A percentile compares a stretch with the other conserved stretches of the same genome.
phyloP scores from a whole-genome alignment of 1,140 invertebrate genomes.

The Halictus rubicundus region DNA sequence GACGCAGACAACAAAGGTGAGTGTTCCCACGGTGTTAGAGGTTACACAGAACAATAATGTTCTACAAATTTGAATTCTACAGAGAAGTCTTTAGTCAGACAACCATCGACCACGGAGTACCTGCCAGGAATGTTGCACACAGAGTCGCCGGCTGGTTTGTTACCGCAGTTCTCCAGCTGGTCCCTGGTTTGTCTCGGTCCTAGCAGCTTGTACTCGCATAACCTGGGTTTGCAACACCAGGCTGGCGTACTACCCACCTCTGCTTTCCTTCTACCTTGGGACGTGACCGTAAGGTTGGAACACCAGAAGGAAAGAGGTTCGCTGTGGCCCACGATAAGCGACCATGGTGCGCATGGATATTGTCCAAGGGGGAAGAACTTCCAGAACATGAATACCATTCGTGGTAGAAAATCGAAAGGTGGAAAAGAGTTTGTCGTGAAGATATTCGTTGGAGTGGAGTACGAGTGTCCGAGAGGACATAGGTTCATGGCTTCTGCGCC shows the following conservation, averaged over 20 bases:
- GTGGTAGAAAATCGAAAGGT: constrained; percentile 78
- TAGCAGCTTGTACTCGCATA: constrained; percentile 95
- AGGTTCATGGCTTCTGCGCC: constrained; percentile 96
- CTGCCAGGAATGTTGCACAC: constrained; percentile 94
- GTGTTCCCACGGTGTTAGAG: not conserved
- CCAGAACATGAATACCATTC: constrained; percentile 73
- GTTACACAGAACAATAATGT: not conserved
- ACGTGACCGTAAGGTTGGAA: constrained; percentile 88
- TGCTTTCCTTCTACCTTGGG: constrained; percentile 97
- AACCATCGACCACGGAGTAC: constrained; percentile 94
- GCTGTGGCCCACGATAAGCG: constrained; percentile 74
- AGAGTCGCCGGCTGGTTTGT: constrained; percentile 86
- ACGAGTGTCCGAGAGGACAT: constrained; percentile 97
- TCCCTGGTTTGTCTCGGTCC: constrained; percentile 94
- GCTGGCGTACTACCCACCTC: constrained; percentile 94
- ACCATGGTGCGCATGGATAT: constrained; percentile 70
- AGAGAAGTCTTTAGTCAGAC: constrained; percentile 85
- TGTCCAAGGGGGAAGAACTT: constrained; percentile 73
- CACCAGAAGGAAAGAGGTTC: constrained; percentile 78
- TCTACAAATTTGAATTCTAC: constrained; percentile 2
- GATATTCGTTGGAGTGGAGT: constrained; percentile 97
- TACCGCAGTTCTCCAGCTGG: constrained; percentile 97
- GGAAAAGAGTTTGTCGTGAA: constrained; percentile 89
- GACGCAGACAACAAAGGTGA: constrained; percentile 78
- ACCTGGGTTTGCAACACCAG: constrained; percentile 89